These are phyloP conservation scores for Dendrolimus kikuchii DNA, from an alignment of 1,140 invertebrate species.

Conservation along the genomic window DNA sequence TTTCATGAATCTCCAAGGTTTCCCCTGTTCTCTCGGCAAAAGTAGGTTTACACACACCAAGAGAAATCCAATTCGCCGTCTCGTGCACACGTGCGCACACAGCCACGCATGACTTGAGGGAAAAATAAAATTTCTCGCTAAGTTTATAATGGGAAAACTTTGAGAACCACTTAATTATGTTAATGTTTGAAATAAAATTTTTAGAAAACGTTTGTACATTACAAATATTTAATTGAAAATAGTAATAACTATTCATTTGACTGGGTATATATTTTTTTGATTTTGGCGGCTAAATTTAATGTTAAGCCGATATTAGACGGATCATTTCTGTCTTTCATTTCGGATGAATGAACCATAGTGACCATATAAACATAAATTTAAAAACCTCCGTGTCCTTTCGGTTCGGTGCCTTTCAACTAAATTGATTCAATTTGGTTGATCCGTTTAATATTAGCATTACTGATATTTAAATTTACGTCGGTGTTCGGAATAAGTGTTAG, in stretches of 20 bases:
- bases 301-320: too few relatives aligned
- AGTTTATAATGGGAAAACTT: constrained; percentile 73
- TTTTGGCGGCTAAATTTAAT: too few relatives aligned
- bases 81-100: constrained; percentile 62
- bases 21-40: constrained; percentile 61
- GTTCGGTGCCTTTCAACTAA: too few relatives aligned
- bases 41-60: constrained; percentile 68
- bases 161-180: constrained; percentile 73
- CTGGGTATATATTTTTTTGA: neutral
- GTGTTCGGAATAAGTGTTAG: too few relatives aligned
- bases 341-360: too few relatives aligned
- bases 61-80: constrained; percentile 65
- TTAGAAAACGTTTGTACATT: constrained; percentile 67
- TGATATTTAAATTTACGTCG: too few relatives aligned
- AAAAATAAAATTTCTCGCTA: constrained; percentile 73
- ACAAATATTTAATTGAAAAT: constrained; percentile 45
- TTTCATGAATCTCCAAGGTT: constrained; percentile 55
- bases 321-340: too few relatives aligned
- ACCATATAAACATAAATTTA: too few relatives aligned
- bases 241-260: constrained; percentile 7
- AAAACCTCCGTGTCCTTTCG: too few relatives aligned
- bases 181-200: constrained; percentile 72
- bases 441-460: too few relatives aligned
- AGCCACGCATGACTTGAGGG: constrained; percentile 62
- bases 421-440: too few relatives aligned